Conservation (phyloP, 2,888 invertebrate species). For the Leucania comma region DNA sequence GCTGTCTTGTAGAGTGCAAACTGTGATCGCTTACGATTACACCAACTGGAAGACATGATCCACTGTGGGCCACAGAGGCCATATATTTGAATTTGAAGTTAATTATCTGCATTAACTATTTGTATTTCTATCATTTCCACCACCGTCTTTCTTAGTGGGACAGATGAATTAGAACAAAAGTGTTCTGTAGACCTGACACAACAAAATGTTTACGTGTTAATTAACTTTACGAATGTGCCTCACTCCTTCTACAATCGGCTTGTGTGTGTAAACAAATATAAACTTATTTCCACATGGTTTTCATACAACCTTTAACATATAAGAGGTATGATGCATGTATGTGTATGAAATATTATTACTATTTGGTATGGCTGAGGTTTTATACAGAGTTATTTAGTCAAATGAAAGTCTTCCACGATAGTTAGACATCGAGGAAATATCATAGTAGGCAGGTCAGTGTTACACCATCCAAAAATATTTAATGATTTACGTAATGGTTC, state of each 20-base stretch:
- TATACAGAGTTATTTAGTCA: slow-evolving; percentile 88
- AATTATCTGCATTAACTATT: slow-evolving; percentile 29
- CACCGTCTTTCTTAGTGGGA: slow-evolving; percentile 39
- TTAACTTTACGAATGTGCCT: slow-evolving; percentile 58
- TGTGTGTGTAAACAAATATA: slow-evolving; percentile 58
- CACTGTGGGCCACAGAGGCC: slow-evolving; percentile 1
- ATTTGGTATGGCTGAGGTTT: slow-evolving; percentile 89
- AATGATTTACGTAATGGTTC: slow-evolving; percentile 56
- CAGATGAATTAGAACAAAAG: slow-evolving; percentile 46
- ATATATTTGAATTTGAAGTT: slow-evolving; percentile 10
- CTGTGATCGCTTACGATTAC: background rate
- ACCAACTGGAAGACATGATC: slow-evolving; percentile 31
- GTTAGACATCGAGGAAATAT: slow-evolving; percentile 52
- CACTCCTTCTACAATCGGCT: slow-evolving; percentile 53
- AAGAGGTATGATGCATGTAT: slow-evolving; percentile 65
- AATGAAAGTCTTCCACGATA: slow-evolving; percentile 53
- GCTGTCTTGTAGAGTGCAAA: slow-evolving; percentile 13
- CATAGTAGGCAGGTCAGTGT: slow-evolving; percentile 42
- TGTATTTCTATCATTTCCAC: background rate
- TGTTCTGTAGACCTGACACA: slow-evolving; percentile 54
- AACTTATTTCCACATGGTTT: slow-evolving; percentile 63
- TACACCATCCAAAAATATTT: slow-evolving; percentile 50
- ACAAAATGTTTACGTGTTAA: slow-evolving; percentile 54
- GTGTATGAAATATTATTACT: slow-evolving; percentile 65
- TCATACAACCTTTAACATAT: slow-evolving; percentile 66